These are phyloP conservation scores for Muricea muricata DNA, from an alignment of 92 coral and sea anemone species.

Conservation along the genomic window DNA sequence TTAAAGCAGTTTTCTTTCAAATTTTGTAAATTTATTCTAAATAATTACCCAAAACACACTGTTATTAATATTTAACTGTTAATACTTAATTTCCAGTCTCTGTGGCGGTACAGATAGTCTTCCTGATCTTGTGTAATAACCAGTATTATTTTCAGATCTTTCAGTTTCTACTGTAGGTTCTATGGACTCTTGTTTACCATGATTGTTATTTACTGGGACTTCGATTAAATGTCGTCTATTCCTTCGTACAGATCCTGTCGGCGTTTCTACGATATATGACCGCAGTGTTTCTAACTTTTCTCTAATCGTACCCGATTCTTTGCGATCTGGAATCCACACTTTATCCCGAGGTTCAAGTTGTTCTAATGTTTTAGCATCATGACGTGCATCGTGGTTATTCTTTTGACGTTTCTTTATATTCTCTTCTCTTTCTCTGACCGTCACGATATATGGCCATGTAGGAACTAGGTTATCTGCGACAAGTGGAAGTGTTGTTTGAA, in stretches of 20 bases:
- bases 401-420: slow-evolving; percentile 32
- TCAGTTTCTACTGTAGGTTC: too few species aligned
- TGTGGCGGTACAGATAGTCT: too few species aligned
- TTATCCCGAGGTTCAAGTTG: slow-evolving; percentile 39
- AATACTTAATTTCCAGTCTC: too few species aligned
- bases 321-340: slow-evolving; percentile 35
- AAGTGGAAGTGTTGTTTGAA: slow-evolving; percentile 38
- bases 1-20: too few species aligned
- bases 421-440: slow-evolving; percentile 21
- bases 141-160: too few species aligned
- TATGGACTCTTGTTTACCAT: not conserved
- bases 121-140: too few species aligned
- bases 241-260: not conserved
- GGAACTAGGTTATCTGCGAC: slow-evolving; percentile 13
- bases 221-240: slow-evolving; percentile 35
- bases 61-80: too few species aligned
- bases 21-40: too few species aligned
- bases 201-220: not conserved
- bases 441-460: slow-evolving; percentile 44
- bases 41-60: too few species aligned
- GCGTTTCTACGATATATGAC: slow-evolving; percentile 2
- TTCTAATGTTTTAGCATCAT: slow-evolving; percentile 34
- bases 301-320: slow-evolving; percentile 22
- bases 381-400: slow-evolving; percentile 24
- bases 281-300: slow-evolving; percentile 26